Conservation (phyloP, 2,113 vertebrate species). For the Pogona vitticeps region DNA sequence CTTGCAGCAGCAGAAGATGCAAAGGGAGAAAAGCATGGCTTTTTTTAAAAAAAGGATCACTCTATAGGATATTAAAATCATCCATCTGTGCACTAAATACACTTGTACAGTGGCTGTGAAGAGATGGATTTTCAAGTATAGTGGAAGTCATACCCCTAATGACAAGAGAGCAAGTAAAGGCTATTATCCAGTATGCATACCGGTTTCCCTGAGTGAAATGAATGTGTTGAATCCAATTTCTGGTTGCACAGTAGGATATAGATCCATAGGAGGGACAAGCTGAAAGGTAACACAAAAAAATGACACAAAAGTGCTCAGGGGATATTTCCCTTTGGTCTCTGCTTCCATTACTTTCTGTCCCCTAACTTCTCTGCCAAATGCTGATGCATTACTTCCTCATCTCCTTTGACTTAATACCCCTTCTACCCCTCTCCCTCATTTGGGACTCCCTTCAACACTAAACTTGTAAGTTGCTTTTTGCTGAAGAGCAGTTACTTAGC, state of each 20-base stretch:
- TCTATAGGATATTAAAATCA: slow-evolving; percentile 17
- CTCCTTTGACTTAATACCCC: not conserved
- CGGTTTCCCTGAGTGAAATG: not conserved
- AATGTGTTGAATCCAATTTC: not conserved
- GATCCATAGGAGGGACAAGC: too few species aligned
- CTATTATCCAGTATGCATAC: not conserved
- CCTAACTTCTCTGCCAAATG: not conserved
- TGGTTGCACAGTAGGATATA: too few species aligned
- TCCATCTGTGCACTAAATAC: not conserved
- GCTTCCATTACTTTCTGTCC: not conserved
- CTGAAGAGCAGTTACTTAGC: not conserved
- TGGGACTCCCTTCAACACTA: not conserved
- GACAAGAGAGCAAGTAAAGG: not conserved
- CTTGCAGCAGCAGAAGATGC: not conserved
- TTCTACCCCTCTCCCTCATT: not conserved
- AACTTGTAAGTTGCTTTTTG: not conserved
- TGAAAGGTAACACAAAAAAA: not conserved
- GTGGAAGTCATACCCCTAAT: not conserved
- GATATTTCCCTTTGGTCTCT: not conserved
- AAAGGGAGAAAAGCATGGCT: not conserved
- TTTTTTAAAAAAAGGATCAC: not conserved
- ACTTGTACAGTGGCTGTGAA: slow-evolving; percentile 1
- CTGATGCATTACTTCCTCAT: not conserved
- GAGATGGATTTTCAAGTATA: not conserved
- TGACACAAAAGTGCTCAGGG: not conserved